Conservation (phyloP, 2,888 invertebrate genomes). For the Trichogramma evanescens region DNA sequence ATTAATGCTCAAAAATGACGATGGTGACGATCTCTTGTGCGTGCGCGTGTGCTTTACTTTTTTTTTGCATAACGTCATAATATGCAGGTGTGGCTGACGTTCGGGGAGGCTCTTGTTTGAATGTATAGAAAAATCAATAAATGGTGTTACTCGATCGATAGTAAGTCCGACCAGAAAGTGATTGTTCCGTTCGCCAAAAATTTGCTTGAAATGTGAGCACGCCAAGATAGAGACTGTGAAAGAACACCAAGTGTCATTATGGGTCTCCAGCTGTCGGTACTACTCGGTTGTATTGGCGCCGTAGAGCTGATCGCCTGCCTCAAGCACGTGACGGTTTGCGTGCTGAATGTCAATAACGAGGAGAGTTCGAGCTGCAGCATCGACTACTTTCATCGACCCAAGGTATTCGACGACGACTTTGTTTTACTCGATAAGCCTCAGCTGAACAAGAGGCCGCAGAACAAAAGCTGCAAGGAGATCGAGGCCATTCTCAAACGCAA, state of each 20-base stretch:
- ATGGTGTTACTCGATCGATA: no score
- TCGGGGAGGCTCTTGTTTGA: no score
- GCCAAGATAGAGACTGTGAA: no score
- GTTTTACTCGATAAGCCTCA: neutral
- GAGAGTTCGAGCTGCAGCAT: conserved; percentile 31
- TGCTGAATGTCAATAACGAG: conserved; percentile 29
- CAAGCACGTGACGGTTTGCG: conserved; percentile 34
- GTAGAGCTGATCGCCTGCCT: conserved; percentile 59
- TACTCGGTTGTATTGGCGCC: conserved; percentile 70
- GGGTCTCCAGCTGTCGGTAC: conserved; percentile 68
- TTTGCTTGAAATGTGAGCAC: no score
- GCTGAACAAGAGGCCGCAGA: neutral
- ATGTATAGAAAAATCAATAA: no score
- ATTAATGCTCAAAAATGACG: no score
- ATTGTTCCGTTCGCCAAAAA: no score
- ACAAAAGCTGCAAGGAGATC: conserved; percentile 4
- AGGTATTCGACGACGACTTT: neutral
- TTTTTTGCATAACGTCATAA: no score
- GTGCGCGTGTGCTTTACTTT: no score
- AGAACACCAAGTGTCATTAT: conserved; percentile 42
- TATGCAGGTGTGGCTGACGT: no score
- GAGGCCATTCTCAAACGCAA: conserved; percentile 11
- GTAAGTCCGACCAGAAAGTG: no score
- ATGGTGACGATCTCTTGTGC: no score
- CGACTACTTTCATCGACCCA: conserved; percentile 25